Conservation (phyloP, 2,797 vertebrate genomes). For the Melanotaenia nigrans region DNA sequence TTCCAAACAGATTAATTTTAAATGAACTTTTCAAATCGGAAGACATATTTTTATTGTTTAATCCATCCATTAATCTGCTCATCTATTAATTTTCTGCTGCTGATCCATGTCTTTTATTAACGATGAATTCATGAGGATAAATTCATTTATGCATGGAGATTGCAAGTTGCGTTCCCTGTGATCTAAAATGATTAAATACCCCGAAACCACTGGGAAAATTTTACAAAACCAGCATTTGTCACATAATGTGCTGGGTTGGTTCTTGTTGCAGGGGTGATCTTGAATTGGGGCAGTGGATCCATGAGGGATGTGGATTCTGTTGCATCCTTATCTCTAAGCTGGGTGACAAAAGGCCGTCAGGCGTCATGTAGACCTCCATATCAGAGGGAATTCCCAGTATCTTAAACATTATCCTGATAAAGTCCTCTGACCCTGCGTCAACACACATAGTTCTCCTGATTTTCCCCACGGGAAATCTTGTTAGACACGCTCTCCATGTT, state of each 20-base stretch:
- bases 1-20: neutral
- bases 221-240: neutral
- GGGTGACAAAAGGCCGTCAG: slow-evolving; percentile 10
- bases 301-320: neutral
- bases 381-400: slow-evolving; percentile 9
- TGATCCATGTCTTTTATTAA: neutral
- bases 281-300: neutral
- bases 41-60: neutral
- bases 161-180: neutral
- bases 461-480: slow-evolving; percentile 15
- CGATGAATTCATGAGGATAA: neutral
- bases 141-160: neutral
- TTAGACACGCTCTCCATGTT: neutral
- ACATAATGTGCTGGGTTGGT: neutral
- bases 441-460: neutral
- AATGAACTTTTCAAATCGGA: neutral
- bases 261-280: neutral
- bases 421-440: slow-evolving; percentile 22
- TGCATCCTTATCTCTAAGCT: neutral
- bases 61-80: neutral
- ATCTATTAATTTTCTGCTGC: neutral
- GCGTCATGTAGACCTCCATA: slow-evolving; percentile 12
- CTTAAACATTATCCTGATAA: slow-evolving; percentile 36
- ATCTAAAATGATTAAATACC: neutral
- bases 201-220: neutral